Conservation (phyloP, 2,113 vertebrate genomes). For the Pedionomus torquatus region DNA sequence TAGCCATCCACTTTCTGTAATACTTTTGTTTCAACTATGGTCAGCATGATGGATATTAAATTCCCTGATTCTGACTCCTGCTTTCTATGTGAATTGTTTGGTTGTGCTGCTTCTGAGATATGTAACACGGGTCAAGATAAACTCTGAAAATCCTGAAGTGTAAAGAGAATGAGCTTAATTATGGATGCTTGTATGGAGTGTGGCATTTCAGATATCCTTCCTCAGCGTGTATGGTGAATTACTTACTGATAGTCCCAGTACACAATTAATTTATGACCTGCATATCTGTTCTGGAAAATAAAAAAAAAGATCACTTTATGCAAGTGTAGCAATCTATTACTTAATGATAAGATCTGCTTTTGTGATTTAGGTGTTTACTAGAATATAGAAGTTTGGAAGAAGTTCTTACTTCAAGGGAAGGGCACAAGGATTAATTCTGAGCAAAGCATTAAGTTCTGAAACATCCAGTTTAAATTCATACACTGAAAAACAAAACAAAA, state of each 20-base stretch:
- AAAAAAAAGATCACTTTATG: not conserved
- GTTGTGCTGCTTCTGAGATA: not conserved
- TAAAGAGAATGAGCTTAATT: not conserved
- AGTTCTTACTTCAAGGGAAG: not conserved
- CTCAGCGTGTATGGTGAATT: not conserved
- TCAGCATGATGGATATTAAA: not conserved
- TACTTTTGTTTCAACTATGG: not conserved
- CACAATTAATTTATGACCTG: conserved; percentile 16
- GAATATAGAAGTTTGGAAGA: not conserved
- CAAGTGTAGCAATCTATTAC: not conserved
- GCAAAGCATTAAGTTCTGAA: not conserved
- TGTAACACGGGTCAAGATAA: not conserved
- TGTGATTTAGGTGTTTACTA: not conserved
- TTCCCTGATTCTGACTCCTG: not conserved
- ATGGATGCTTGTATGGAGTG: not conserved
- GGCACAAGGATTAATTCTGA: not conserved
- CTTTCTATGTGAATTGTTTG: not conserved
- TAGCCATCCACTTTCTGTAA: not conserved
- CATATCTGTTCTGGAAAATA: not conserved
- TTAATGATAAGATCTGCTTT: not conserved
- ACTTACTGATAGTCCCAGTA: not conserved
- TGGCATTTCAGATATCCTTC: not conserved
- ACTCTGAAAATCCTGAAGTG: not conserved
- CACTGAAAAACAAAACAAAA: too few relatives aligned
- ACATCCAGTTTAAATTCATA: not conserved